These are phyloP conservation scores for Mustela lutreola DNA, from an alignment of 2,113 vertebrate genomes.

Conservation along the genomic window DNA sequence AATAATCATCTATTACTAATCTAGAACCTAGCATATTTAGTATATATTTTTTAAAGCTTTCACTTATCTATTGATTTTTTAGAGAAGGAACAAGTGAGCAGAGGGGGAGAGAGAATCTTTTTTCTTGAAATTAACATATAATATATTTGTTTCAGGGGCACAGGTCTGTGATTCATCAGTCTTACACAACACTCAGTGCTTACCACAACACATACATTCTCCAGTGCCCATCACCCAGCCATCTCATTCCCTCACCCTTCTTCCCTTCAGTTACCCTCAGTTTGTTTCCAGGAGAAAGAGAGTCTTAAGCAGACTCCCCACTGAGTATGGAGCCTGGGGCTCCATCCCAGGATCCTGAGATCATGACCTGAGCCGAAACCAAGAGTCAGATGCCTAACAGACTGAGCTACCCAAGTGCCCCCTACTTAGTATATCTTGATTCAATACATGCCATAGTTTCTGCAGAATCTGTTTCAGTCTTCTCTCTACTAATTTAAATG, in stretches of 20 bases:
- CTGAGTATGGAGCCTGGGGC: too few relatives aligned
- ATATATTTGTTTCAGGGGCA: too few relatives aligned
- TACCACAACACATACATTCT: too few relatives aligned
- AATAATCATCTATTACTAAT: not conserved
- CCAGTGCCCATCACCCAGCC: too few relatives aligned
- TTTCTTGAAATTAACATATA: too few relatives aligned
- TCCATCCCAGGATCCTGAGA: too few relatives aligned
- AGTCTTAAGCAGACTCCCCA: too few relatives aligned
- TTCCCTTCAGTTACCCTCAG: too few relatives aligned
- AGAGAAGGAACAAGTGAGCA: not conserved
- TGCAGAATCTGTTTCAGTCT: constrained; percentile 1
- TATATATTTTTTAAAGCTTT: not conserved
- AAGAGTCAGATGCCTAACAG: not conserved
- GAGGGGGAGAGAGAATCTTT: not conserved
- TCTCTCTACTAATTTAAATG: not conserved
- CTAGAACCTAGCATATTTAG: not conserved
- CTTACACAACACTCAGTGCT: too few relatives aligned
- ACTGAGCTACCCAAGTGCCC: not conserved
- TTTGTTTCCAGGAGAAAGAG: not conserved
- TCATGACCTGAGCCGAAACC: not conserved
- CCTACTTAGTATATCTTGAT: not conserved
- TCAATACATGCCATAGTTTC: not conserved
- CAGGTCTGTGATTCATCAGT: too few relatives aligned
- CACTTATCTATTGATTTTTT: not conserved
- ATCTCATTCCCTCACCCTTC: too few relatives aligned